phyloP scores from a whole-genome alignment of 2,888 invertebrate species.

The Abrostola tripartita region DNA sequence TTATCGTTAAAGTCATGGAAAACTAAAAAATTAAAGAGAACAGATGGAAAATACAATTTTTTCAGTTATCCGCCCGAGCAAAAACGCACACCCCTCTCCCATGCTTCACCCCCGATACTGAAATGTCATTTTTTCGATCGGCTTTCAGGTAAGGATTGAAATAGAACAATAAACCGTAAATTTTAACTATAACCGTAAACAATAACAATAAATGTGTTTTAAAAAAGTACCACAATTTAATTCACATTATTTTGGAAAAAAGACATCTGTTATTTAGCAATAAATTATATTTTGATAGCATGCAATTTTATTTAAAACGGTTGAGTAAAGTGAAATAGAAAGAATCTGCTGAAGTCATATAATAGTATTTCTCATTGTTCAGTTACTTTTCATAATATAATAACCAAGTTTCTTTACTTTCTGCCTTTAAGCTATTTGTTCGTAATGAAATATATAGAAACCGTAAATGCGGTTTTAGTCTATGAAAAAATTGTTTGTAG shows the following conservation, averaged over 20 bases:
- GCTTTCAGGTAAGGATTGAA: slow-evolving; percentile 62
- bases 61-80: slow-evolving; percentile 69
- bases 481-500: slow-evolving; percentile 17
- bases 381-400: no score
- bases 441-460: slow-evolving; percentile 22
- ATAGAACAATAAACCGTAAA: slow-evolving; percentile 38
- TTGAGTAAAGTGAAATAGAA: no score
- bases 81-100: slow-evolving; percentile 68
- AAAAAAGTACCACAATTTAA: background rate
- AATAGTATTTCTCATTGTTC: no score
- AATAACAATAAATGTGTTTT: background rate
- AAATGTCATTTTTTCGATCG: slow-evolving; percentile 84
- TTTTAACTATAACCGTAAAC: background rate
- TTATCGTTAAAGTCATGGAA: slow-evolving; percentile 62
- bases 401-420: no score
- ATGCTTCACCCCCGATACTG: slow-evolving; percentile 73
- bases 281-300: no score
- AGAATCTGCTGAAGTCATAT: no score
- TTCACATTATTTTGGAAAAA: background rate
- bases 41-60: slow-evolving; percentile 70
- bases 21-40: slow-evolving; percentile 65
- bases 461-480: slow-evolving; percentile 44
- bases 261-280: no score
- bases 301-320: no score
- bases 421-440: background rate